These are phyloP conservation scores for Heliconius eleuchia DNA, from an alignment of 1,140 invertebrate species.

Conservation along the genomic window DNA sequence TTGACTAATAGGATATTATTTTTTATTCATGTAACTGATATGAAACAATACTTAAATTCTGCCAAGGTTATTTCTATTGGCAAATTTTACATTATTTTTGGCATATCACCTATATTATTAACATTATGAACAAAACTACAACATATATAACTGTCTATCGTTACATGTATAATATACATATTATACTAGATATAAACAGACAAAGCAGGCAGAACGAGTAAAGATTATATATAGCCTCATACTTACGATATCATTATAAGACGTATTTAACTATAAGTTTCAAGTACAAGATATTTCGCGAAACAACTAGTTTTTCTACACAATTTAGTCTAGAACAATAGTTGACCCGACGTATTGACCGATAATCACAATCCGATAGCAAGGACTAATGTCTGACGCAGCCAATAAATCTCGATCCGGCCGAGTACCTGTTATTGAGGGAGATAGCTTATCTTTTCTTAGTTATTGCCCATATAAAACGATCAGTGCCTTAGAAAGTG, in stretches of 20 bases:
- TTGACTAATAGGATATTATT: too few relatives aligned
- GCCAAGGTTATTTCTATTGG: too few relatives aligned
- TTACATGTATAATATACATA: background rate
- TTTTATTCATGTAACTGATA: too few relatives aligned
- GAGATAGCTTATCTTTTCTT: constrained; percentile 61
- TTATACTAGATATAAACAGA: background rate
- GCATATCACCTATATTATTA: too few relatives aligned
- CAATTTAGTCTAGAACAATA: constrained; percentile 47
- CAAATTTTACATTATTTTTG: too few relatives aligned
- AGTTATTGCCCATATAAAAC: constrained; percentile 51
- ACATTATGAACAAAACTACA: too few relatives aligned
- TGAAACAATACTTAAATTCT: too few relatives aligned
- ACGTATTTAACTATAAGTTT: background rate
- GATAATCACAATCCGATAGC: constrained; percentile 59
- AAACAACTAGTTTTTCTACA: constrained; percentile 20
- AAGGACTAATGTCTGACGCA: constrained; percentile 56
- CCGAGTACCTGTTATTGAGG: constrained; percentile 55
- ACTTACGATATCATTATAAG: background rate
- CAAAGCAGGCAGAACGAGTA: background rate
- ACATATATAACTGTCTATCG: background rate
- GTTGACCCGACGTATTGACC: constrained; percentile 55
- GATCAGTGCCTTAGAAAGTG: constrained; percentile 46
- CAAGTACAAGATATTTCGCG: background rate
- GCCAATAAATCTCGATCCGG: constrained; percentile 53
- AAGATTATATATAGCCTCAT: background rate